Conservation (phyloP, 2,797 vertebrate genomes). For the Alcedo atthis region DNA sequence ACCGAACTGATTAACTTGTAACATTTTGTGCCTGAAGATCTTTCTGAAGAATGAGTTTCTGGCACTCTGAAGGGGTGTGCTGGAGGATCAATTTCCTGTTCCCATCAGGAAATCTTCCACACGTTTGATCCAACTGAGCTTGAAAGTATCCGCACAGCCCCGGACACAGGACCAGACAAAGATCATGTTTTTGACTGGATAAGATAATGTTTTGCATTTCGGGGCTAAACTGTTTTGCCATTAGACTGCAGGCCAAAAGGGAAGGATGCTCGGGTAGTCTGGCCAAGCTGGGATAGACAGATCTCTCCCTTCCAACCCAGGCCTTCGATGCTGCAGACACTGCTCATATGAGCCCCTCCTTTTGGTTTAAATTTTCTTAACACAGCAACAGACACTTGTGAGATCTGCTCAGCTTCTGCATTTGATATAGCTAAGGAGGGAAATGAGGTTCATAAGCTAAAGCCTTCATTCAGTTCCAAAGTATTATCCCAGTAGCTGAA, state of each 20-base stretch:
- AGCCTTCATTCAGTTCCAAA: conserved; percentile 18
- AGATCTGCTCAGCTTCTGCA: neutral
- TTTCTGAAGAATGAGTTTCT: conserved; percentile 11
- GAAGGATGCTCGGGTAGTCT: neutral
- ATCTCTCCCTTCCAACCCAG: neutral
- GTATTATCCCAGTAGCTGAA: conserved; percentile 2
- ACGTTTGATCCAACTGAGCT: neutral
- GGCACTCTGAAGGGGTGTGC: neutral
- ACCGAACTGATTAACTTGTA: neutral
- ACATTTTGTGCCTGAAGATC: neutral
- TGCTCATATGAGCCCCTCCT: neutral
- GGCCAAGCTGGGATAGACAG: neutral
- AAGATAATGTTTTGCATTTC: neutral
- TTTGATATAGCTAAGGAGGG: neutral
- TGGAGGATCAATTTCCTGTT: conserved; percentile 65
- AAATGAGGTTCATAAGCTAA: neutral
- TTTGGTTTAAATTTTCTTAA: neutral
- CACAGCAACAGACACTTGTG: neutral
- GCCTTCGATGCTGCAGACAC: neutral
- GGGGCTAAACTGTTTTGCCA: neutral
- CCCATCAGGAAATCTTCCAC: conserved; percentile 36
- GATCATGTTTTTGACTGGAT: neutral
- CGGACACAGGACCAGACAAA: neutral
- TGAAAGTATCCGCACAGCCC: conserved; percentile 17
- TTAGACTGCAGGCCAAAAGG: neutral